A percentile compares a stretch with the other conserved stretches of the same genome.
Conservation (phyloP, 2,113 vertebrate genomes). For the Hypanus sabinus region DNA sequence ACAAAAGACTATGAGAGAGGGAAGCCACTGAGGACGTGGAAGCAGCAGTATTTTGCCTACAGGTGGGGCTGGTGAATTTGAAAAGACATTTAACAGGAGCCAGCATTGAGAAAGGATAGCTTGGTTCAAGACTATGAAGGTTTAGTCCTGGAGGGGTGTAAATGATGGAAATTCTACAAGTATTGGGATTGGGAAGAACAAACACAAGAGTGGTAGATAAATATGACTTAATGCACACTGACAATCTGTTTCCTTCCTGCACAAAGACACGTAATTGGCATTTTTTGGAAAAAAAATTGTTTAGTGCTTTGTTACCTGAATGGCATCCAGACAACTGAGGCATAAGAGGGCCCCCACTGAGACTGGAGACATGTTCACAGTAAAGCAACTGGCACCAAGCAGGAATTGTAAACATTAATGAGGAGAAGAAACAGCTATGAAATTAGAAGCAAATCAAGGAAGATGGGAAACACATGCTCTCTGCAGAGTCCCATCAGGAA, state of each 20-base stretch:
- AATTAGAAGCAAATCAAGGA: slow-evolving; percentile 5
- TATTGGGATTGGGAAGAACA: neutral
- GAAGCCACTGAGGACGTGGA: neutral
- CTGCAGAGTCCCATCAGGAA: neutral
- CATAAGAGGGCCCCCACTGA: neutral
- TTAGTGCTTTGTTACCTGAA: neutral
- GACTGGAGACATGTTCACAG: neutral
- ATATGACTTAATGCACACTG: neutral
- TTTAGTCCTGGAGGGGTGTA: neutral
- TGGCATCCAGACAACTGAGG: neutral
- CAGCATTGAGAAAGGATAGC: neutral
- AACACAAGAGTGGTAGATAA: neutral
- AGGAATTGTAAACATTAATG: neutral
- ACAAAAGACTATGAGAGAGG: neutral
- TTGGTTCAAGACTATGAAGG: neutral
- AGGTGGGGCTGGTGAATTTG: neutral
- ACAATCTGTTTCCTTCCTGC: neutral
- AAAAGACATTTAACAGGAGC: neutral
- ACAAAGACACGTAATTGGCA: neutral
- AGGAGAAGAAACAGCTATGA: neutral
- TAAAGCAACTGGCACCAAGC: neutral
- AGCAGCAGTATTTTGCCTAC: neutral
- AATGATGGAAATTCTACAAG: neutral
- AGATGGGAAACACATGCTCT: neutral
- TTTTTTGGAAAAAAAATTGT: neutral